Base-by-base conservation (phyloP, 2,888 invertebrate species). In the Napeogenes inachia region DNA sequence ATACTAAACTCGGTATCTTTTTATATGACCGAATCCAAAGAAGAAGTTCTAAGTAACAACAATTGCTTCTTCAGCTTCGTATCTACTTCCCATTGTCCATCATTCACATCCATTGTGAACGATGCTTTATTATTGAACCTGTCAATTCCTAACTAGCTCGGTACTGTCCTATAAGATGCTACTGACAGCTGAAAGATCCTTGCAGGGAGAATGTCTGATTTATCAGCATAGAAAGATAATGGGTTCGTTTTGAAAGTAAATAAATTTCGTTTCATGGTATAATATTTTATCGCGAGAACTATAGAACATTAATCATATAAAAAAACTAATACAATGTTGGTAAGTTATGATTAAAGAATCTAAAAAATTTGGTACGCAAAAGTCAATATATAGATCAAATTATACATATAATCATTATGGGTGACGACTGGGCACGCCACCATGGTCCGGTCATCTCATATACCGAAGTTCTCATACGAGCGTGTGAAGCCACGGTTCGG, bases 41-140 rank as follows among this genome's bases (percentile, higher is more conserved):
- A 54, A 60, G 32, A 54, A 56, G 54, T 59, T 54, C 46, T 46
- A 45, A 21, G 57, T 46, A 54, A 54, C 21, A 59, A 63, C 62
- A 60, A 63, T 63, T 53, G 57, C 42, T 57, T 57, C 57, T 56
- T 56, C 59, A 57, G 59, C 56, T 62, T 55, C 54, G 56, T 50
- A n/a, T 53, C 53, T 54, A 57, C 64, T 60, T 50, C 71, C 78
- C 77, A 82, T 84, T 83, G 82, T 84, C 75, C 75, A 76, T 79
- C 81, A 78, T 71, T 78, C 78, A 74, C 71, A 73, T 75, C 73
- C 75, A 78, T 79, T 81, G 81, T 78, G 71, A 72, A 70, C 68
- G 70, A 75, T 74, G 76, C 73, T 75, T 79, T 80, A 83, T 81
- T 82, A 76, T 78, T 76, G 76, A 73, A 74, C 75, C 70, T 75